Conservation (phyloP, 2,113 vertebrate genomes). For the Gambusia holbrooki region DNA sequence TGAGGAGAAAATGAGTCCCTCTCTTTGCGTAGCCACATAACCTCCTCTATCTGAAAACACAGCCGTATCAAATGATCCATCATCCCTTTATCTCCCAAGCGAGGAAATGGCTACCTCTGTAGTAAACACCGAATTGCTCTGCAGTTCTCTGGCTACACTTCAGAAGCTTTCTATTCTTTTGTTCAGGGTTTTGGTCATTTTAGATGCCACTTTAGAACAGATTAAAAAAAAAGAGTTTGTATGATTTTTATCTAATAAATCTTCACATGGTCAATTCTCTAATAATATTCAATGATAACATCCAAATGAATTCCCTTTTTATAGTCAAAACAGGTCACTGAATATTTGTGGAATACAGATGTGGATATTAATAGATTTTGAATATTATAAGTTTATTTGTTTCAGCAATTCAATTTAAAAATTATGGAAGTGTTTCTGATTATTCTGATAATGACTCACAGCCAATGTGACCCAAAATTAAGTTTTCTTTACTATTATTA, state of each 20-base stretch:
- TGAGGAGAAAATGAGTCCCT: constrained; percentile 53
- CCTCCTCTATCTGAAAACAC: constrained; percentile 48
- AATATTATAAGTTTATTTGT: too few relatives aligned
- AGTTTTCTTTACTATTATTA: neutral
- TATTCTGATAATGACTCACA: too few relatives aligned
- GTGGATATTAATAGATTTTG: too few relatives aligned
- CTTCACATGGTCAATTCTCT: too few relatives aligned
- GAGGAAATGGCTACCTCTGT: constrained; percentile 38
- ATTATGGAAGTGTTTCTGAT: too few relatives aligned
- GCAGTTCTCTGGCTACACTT: constrained; percentile 18
- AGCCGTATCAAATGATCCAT: constrained; percentile 49
- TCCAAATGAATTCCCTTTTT: neutral
- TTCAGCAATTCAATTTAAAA: too few relatives aligned
- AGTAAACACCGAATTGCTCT: constrained; percentile 29
- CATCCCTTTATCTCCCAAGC: constrained; percentile 49
- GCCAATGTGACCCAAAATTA: neutral
- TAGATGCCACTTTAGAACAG: neutral
- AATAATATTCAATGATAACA: neutral
- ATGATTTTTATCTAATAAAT: constrained; percentile 6
- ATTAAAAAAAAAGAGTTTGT: neutral
- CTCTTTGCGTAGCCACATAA: constrained; percentile 50
- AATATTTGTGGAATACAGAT: too few relatives aligned
- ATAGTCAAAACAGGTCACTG: too few relatives aligned
- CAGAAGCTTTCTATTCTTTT: neutral
- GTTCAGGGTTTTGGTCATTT: constrained; percentile 15